Conservation (phyloP, 2,113 vertebrate genomes). For the Perccottus glenii region DNA sequence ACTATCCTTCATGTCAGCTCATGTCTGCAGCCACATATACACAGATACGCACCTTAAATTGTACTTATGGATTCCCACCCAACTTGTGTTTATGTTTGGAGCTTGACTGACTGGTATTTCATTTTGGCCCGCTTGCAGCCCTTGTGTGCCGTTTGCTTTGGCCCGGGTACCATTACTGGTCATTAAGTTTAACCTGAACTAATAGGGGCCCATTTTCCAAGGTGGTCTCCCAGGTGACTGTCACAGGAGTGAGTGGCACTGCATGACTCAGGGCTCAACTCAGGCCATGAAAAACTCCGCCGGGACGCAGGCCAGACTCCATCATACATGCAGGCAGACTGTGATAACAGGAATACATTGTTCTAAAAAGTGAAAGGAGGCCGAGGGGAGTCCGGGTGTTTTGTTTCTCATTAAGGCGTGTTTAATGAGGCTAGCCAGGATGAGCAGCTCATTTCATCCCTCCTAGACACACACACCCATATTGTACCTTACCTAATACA, state of each 20-base stretch:
- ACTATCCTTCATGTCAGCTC: conserved; percentile 32
- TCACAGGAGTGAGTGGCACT: conserved; percentile 59
- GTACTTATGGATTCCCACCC: conserved; percentile 51
- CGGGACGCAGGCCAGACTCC: conserved; percentile 45
- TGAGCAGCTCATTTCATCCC: conserved; percentile 25
- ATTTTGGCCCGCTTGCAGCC: conserved; percentile 66
- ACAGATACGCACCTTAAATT: conserved; percentile 43
- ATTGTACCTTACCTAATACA: conserved; percentile 17
- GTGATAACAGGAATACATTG: conserved; percentile 67
- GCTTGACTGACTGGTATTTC: conserved; percentile 77
- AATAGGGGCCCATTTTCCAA: conserved; percentile 77
- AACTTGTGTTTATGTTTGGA: conserved; percentile 73
- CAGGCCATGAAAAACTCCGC: conserved; percentile 48
- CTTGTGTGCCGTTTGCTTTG: conserved; percentile 66
- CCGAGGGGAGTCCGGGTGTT: conserved; percentile 32
- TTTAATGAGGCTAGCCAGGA: conserved; percentile 55
- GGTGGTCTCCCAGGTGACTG: conserved; percentile 78
- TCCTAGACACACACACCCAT: conserved; percentile 8
- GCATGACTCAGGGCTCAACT: conserved; percentile 31
- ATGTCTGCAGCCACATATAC: conserved; percentile 22
- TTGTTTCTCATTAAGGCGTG: conserved; percentile 60
- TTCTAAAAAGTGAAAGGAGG: conserved; percentile 15
- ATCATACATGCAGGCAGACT: conserved; percentile 31
- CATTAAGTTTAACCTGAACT: conserved; percentile 81
- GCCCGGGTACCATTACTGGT: conserved; percentile 75